Base-by-base conservation (phyloP, 2,888 invertebrate species). In the Agriopis marginaria region DNA sequence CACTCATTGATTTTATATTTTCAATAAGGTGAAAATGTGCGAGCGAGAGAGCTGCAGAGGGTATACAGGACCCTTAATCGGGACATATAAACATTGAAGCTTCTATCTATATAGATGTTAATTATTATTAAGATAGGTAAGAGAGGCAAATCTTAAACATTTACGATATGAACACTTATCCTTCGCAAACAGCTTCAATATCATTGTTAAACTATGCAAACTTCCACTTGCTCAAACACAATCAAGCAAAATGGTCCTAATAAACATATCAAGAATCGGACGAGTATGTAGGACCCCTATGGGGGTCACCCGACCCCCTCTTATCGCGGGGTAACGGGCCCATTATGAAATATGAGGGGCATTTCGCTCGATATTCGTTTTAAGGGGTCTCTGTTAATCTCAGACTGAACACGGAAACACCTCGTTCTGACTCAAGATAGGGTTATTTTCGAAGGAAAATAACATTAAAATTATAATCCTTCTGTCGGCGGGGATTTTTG, bases 311-410 rank as follows among this genome's bases (percentile, higher is more conserved):
- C 77, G 67, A 70, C 74, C 72, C 70, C 66, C 68, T 51, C 75
- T 77, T 80, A 77, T 79, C 77, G 77, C 76, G 69, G 71, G 71
- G 73, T 55, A 70, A 74, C 72, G 77, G 81, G 79, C 78, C 83
- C 79, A 82, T 87, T 89, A 89, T 90, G 89, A 90, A 89, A 89
- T 90, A 90, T 88, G 86, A 87, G 84, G 88, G 89, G 82, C 84
- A 83, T 82, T 82, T 78, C 77, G 82, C 77, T 84, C 86, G 85
- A 86, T 87, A 84, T 82, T 82, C 80, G 86, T 87, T 87, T 87
- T 88, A 89, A 80, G 78, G 82, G 83, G 79, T 76, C 75, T 66
- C 66, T 79, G 86, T 83, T 89, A 89, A 90, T 89, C 89, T 87
- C 84, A 83, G 71, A 84, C 84, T 80, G 86, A 87, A 86, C 71